A percentile compares a stretch with the other conserved stretches of the same genome.
Conservation (phyloP, 2,888 invertebrate genomes). For the Epistrophe grossulariae region DNA sequence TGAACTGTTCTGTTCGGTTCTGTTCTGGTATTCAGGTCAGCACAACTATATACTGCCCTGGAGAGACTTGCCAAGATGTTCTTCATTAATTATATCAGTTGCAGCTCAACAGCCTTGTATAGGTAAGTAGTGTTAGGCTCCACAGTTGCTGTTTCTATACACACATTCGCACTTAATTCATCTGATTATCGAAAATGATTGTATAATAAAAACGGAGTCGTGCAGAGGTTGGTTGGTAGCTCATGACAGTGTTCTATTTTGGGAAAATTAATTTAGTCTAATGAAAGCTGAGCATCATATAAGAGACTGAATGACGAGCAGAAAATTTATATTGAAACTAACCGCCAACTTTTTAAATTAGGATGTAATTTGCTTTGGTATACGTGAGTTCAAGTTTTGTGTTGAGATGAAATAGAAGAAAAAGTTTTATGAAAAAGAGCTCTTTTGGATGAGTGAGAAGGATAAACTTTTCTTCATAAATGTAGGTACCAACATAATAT, state of each 20-base stretch:
- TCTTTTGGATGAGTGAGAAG: conserved; percentile 25
- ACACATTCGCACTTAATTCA: conserved; percentile 60
- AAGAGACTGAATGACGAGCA: background rate
- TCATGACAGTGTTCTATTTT: conserved; percentile 19
- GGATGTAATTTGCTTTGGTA: conserved; percentile 63
- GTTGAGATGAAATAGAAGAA: conserved; percentile 2
- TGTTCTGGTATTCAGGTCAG: conserved; percentile 30
- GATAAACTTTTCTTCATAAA: conserved; percentile 51
- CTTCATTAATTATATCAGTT: conserved; percentile 69
- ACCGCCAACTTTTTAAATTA: conserved; percentile 72
- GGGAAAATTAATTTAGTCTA: conserved; percentile 59
- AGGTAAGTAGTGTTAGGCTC: conserved; percentile 2
- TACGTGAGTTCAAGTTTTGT: conserved; percentile 58
- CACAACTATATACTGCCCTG: conserved; percentile 29
- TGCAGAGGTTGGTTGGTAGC: background rate
- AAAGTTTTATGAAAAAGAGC: conserved; percentile 31
- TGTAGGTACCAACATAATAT: background rate
- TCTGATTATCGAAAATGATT: conserved; percentile 65
- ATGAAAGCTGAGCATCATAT: conserved; percentile 34
- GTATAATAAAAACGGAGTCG: conserved; percentile 56
- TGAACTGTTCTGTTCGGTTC: conserved; percentile 3
- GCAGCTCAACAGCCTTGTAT: conserved; percentile 32
- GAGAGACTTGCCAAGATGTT: conserved; percentile 58
- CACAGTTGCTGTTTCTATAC: background rate
- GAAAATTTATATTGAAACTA: conserved; percentile 55